phyloP scores from a whole-genome alignment of 1,140 invertebrate species.

The Chlorops oryzae region DNA sequence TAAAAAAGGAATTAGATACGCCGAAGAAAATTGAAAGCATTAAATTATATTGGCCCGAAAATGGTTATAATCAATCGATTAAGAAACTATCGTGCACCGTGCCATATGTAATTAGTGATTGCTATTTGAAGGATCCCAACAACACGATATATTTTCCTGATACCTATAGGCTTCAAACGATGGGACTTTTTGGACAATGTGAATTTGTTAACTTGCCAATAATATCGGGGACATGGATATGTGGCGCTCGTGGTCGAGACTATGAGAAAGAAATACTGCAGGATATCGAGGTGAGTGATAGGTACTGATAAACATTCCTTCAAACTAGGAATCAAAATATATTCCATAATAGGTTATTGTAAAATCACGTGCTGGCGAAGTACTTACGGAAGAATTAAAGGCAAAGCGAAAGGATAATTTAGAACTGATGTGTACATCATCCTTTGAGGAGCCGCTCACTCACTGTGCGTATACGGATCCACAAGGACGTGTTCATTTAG shows the following conservation, averaged over 20 bases:
- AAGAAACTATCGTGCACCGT: constrained; percentile 7
- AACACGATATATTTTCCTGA: constrained; percentile 17
- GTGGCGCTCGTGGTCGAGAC: constrained; percentile 14
- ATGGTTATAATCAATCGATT: background rate
- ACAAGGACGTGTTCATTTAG: constrained; percentile 11
- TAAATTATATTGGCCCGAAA: background rate
- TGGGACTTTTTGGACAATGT: constrained; percentile 11
- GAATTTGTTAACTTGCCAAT: constrained; percentile 12
- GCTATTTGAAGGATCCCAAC: constrained; percentile 15
- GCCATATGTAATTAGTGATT: constrained; percentile 16
- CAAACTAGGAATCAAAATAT: background rate
- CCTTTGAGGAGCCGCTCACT: constrained; percentile 14
- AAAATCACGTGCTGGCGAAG: constrained; percentile 12
- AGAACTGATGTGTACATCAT: constrained; percentile 13
- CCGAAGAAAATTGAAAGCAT: background rate
- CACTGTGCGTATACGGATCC: constrained; percentile 19
- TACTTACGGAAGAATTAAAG: constrained; percentile 8
- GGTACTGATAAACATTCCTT: background rate
- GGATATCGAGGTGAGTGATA: constrained; percentile 10
- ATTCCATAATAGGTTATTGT: constrained; percentile 12
- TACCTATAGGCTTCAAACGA: constrained; percentile 8
- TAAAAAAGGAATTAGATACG: constrained; percentile 3
- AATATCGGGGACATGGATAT: constrained; percentile 13
- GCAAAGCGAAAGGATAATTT: constrained; percentile 6
- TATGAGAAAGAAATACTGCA: constrained; percentile 17